These are phyloP conservation scores for Euphydryas editha DNA, from an alignment of 2,888 invertebrate genomes.

Conservation along the genomic window DNA sequence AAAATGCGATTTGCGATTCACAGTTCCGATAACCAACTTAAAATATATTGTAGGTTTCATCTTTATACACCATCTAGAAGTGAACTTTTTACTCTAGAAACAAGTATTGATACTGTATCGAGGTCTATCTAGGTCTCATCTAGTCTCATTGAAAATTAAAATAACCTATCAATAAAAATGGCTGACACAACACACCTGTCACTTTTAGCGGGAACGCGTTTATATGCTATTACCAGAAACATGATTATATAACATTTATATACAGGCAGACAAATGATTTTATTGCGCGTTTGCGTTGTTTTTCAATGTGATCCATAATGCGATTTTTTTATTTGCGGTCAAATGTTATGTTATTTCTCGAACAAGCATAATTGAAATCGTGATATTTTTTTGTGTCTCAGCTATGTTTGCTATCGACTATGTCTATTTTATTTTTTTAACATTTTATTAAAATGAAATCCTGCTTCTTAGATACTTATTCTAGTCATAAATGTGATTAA, in stretches of 20 bases:
- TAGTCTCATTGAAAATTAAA: too few relatives aligned
- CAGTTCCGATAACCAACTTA: too few relatives aligned
- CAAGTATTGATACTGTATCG: too few relatives aligned
- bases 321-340: slow-evolving; percentile 15
- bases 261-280: slow-evolving; percentile 1
- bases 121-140: too few relatives aligned
- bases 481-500: not conserved
- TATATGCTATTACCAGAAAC: slow-evolving; percentile 5
- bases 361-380: slow-evolving; percentile 25
- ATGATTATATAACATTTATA: slow-evolving; percentile 1
- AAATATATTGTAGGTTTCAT: too few relatives aligned
- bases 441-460: too few relatives aligned
- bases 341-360: slow-evolving; percentile 15
- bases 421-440: not conserved
- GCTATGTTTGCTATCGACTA: not conserved
- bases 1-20: too few relatives aligned
- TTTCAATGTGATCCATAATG: slow-evolving; percentile 14
- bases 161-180: not conserved
- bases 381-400: slow-evolving; percentile 14
- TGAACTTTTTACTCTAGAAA: too few relatives aligned
- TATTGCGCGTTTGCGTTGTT: slow-evolving; percentile 16
- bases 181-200: slow-evolving; percentile 1
- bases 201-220: slow-evolving; percentile 1
- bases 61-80: too few relatives aligned
- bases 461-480: too few relatives aligned